Evolutionary conservation across 2,113 vertebrate species (phyloP), one percentile per base, ranked within the genome.

Genomic region (Heptranchias perlo): DNA sequence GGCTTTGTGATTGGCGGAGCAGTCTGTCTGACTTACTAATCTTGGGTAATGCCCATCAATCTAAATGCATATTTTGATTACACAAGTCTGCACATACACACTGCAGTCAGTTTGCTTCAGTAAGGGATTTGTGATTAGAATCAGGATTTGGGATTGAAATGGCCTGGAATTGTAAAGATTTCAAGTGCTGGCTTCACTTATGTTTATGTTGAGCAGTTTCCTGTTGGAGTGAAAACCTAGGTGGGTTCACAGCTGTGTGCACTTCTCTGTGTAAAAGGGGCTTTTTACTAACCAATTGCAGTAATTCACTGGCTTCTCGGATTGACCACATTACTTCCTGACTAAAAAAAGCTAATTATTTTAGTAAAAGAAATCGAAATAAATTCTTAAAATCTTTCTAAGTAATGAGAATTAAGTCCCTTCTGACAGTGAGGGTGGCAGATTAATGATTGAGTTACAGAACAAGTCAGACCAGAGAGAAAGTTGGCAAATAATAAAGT

Each of bases 291-390:
- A 69, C 65, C 4, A 21, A 54, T 39, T 93, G 89, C 16, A 62
- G 89, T 64, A 1, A 69, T 25, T 67, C 64, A 69, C 94, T 49
- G 52, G 87, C 11, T 91, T 58, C 52, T 35, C 87, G 16, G 87
- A 28, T 89, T 89, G 39, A 67, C 39, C 64, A 95, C 44, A 10
- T 49, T 95, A 67, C 64, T 65, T 94, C 61, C 92, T 95, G 93
- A 49, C 93, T 67, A 14, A 61, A 8, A 64, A 47, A 67, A 94
- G 35, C 35, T 62, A 62, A 44, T 44, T 16, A n/a, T 39, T n/a
- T 44, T 44, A 64, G 89, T n/a, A 39, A 44, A 93, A 93, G 14
- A 93, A 93, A 93, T 93, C 0, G 58, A 62, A 93, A 62, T 58
- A 93, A n/a, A 61, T 39, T 39, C 89, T 93, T 61, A 64, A 93